These are phyloP conservation scores for Anseranas semipalmata DNA, from an alignment of 2,113 vertebrate species.

Conservation along the genomic window DNA sequence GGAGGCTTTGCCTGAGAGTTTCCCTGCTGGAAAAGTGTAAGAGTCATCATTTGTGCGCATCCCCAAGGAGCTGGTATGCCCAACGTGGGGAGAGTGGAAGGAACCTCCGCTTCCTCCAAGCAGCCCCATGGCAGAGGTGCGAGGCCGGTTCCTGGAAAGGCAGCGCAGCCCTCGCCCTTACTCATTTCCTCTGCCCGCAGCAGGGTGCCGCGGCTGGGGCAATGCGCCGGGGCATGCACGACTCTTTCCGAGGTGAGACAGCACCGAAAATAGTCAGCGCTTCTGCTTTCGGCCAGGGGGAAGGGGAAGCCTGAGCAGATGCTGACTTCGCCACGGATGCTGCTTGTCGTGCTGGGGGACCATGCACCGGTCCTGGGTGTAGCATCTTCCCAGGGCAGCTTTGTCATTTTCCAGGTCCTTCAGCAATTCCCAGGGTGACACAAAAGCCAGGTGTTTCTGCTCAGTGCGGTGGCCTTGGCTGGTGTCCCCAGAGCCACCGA, in stretches of 20 bases:
- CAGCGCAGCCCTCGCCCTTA: neutral
- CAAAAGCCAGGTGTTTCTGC: neutral
- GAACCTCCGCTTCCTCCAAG: neutral
- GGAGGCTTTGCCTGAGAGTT: neutral
- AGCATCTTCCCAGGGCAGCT: neutral
- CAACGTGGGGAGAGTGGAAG: neutral
- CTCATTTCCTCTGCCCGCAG: constrained; percentile 12
- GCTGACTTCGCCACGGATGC: neutral
- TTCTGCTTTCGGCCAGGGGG: constrained; percentile 26
- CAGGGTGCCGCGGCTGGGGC: neutral
- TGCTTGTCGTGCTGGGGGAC: neutral
- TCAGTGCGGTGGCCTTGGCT: fast-evolving
- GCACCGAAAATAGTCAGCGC: constrained; percentile 25
- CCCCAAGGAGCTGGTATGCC: neutral
- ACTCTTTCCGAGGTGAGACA: constrained; percentile 35
- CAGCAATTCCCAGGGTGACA: neutral
- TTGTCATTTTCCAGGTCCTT: neutral
- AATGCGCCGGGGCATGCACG: neutral
- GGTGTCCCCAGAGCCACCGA: neutral
- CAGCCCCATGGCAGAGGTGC: neutral
- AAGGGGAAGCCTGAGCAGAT: neutral
- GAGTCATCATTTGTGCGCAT: neutral
- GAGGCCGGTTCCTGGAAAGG: neutral
- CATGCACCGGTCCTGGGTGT: fast-evolving
- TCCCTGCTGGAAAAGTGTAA: neutral